Evolutionary conservation across 1,140 invertebrate genomes (phyloP), one percentile per base, ranked within the genome.

Genomic region (Anthonomus grandis): DNA sequence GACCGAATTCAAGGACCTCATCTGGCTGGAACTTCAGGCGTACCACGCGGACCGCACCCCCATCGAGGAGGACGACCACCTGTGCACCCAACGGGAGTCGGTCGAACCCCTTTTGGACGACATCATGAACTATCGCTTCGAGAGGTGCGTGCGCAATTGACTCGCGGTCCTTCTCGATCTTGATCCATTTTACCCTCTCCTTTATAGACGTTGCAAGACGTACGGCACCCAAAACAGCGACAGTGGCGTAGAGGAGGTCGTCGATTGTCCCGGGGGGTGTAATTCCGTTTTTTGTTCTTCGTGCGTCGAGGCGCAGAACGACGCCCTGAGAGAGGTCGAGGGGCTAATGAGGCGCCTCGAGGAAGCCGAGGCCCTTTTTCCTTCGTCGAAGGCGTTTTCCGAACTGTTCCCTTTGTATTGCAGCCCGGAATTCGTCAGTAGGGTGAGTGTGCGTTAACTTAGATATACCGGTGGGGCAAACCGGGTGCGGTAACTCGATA

Each of bases 11-110:
- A 91, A 91, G 74, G 91, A 94, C 76, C 76, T 91, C 58, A 87
- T 95, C 54, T 95, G 93, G 93, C 69, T 95, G 59, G 91, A 95
- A 77, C 75, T 95, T 24, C 89, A 90, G 69, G 91, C 91, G 1
- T 86, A 85, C 76, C 80, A 89, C 42, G 86, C 86, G 1, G 86
- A 88, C 56, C 74, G 85, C 13, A 84, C 81, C 3, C 76, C 83
- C 3, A 78, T 84, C 24, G 84, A 88, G 63, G 87, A 92, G 74
- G 90, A 93, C 70, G 80, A 83, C 37, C 86, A 83, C 70, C 75
- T 95, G 0, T 89, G 85, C 63, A 75, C 80, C 45, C 85, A 88
- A 55, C 78, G 91, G 5, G 81, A 87, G 55, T 77, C 81, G 54
- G 83, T 93, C 60, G 83, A 80, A 10, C 71, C 76, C 34, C 72